Evolutionary conservation across 1,140 invertebrate genomes (phyloP), one percentile per base, ranked within the genome.

Genomic region (Habropoda laboriosa): DNA sequence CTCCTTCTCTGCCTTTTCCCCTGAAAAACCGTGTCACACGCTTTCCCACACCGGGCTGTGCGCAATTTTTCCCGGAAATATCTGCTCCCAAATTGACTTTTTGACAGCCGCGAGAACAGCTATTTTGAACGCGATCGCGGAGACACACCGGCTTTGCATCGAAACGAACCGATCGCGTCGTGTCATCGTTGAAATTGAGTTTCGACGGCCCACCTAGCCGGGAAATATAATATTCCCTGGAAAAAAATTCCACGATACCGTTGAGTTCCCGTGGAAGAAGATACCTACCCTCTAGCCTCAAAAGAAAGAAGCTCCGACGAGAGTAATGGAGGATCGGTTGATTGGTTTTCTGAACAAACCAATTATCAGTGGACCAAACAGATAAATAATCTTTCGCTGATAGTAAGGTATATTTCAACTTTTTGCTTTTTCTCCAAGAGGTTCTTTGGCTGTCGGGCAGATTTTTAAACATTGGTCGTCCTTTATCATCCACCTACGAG

Each of bases 301-400:
- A n/a, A n/a, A n/a, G n/a, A n/a, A n/a, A n/a, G n/a, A n/a, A n/a
- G n/a, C n/a, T n/a, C n/a, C n/a, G n/a, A n/a, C n/a, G n/a, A n/a
- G n/a, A n/a, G n/a, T n/a, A n/a, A n/a, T n/a, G n/a, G n/a, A n/a
- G n/a, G n/a, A n/a, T n/a, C n/a, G n/a, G n/a, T n/a, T n/a, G n/a
- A 47, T 73, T 78, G 68, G 60, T 51, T 35, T 35, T 72, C 24
- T 38, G 45, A 63, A 66, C 70, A 40, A 53, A 45, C 42, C 80
- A 81, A 75, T 84, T 82, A 82, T 83, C 35, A 73, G 18, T 32
- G 5, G 35, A 27, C 45, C 32, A 40, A 30, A n/a, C n/a, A 27
- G 63, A 81, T 80, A 72, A 85, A 85, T 85, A 77, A 81, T 70
- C 55, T 27, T 21, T 30, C 21, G 24, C 66, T 63, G 42, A 82